Percentiles rank a stretch among this genome's conserved stretches.
These are phyloP conservation scores for Hirtodrosophila confusa DNA, from an alignment of 2,888 invertebrate species.

Conservation along the genomic window DNA sequence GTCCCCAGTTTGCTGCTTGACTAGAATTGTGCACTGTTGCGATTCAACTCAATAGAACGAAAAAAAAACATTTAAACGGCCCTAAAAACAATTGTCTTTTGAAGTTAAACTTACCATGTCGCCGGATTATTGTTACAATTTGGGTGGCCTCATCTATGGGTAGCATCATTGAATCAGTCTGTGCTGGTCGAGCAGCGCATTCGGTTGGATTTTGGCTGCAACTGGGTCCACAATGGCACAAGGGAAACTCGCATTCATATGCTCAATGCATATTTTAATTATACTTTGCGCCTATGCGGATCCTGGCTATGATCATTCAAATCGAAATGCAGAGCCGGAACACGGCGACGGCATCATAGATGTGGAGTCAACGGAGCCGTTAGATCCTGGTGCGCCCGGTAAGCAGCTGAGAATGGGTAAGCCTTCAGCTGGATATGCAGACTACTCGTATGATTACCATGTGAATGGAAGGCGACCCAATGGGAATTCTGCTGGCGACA, in stretches of 20 bases:
- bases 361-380: constrained; percentile 40
- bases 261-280: constrained; percentile 18
- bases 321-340: constrained; percentile 33
- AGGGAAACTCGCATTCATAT: constrained; percentile 7
- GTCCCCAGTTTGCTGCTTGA: constrained; percentile 24
- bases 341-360: constrained; percentile 61
- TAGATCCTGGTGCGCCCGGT: constrained; percentile 46
- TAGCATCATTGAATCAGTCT: constrained; percentile 41
- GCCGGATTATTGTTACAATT: constrained; percentile 61
- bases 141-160: constrained; percentile 34
- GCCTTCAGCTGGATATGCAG: constrained; percentile 83
- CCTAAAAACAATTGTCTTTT: constrained; percentile 56
- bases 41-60: constrained; percentile 54
- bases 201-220: constrained; percentile 36
- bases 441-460: constrained; percentile 84
- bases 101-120: constrained; percentile 70
- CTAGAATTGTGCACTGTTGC: constrained; percentile 54
- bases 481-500: constrained; percentile 61
- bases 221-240: constrained; percentile 25
- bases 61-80: constrained; percentile 16
- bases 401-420: constrained; percentile 64
- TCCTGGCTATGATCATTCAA: constrained; percentile 36
- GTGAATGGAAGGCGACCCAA: constrained; percentile 82
- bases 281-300: constrained; percentile 22
- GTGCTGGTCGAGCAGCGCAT: constrained; percentile 21